These are phyloP conservation scores for Ornithorhynchus anatinus DNA, from an alignment of 2,113 vertebrate genomes.

Conservation along the genomic window DNA sequence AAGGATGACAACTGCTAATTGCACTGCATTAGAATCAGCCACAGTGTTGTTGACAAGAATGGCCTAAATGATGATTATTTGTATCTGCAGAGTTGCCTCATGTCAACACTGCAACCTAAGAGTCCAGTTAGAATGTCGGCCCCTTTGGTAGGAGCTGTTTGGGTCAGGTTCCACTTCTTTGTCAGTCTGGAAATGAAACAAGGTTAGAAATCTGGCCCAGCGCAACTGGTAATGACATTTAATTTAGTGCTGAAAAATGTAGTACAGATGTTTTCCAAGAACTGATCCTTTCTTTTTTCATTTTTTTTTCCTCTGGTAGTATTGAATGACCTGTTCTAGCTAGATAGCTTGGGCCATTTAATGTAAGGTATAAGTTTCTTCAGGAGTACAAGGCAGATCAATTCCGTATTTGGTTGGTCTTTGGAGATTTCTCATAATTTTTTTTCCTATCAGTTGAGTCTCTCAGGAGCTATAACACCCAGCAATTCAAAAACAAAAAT, in stretches of 20 bases:
- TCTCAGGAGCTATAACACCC: background rate
- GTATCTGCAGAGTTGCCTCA: slow-evolving; percentile 22
- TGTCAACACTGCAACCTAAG: slow-evolving; percentile 11
- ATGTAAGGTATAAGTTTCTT: background rate
- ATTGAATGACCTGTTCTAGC: background rate
- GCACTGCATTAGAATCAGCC: background rate
- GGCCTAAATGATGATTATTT: slow-evolving; percentile 40
- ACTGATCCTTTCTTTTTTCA: background rate
- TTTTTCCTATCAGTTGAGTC: background rate
- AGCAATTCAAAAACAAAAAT: background rate
- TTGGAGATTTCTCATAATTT: background rate
- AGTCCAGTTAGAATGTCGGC: background rate
- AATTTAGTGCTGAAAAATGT: slow-evolving; percentile 23
- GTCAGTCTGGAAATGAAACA: slow-evolving; percentile 26
- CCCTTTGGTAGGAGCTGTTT: background rate
- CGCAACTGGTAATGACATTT: slow-evolving; percentile 12
- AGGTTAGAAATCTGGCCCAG: slow-evolving; percentile 16
- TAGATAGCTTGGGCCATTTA: background rate
- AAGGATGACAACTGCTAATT: slow-evolving; percentile 38
- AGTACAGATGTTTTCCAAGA: slow-evolving; percentile 24
- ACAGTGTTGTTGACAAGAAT: background rate
- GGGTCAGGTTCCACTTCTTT: slow-evolving; percentile 16
- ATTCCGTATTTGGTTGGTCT: background rate
- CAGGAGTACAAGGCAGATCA: background rate
- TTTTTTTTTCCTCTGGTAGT: background rate